Evolutionary conservation across 1,140 invertebrate species (phyloP), one percentile per base, ranked within the genome.

Genomic region (Papilio polytes): DNA sequence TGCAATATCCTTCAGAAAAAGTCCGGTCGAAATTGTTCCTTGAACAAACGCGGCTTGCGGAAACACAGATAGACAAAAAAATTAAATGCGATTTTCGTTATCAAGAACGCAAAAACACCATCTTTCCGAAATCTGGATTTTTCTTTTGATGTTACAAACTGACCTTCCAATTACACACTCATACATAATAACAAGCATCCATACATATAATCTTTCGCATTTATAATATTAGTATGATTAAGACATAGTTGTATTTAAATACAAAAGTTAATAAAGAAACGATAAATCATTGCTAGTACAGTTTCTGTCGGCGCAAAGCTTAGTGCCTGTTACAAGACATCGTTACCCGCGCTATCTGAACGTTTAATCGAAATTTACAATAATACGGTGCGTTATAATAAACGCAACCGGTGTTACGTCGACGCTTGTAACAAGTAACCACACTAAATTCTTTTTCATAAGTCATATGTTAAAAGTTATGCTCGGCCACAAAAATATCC

Each of bases 401-500:
- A 10, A 26, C 22, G 76, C 76, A 56, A 78, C 53, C 51, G 26
- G 51, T 78, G 76, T 78, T 78, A 78, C 48, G 53, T 59, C 26
- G 22, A 63, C 22, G 53, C 51, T n/a, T 59, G 51, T 36, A 56
- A n/a, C 10, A 76, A 51, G 13, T 36, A 56, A 66, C 20, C 44
- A 7, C 20, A 22, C 12, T 76, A 26, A 66, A 41, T 41, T 51
- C n/a, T 44, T 77, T 76, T 66, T 80, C 22, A 56, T 82, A 48
- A 77, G 70, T 51, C 79, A 51, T 26, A 13, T 66, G 10, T 80
- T 78, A 78, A 80, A 78, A 74, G 22, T 63, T 77, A 83, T 80
- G 80, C 77, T 83, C 82, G 59, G 22, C 46, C 80, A 70, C 18
- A 82, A 86, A 86, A 88, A 88, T 85, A 85, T 89, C 89, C 87